phyloP scores from a whole-genome alignment of 2,797 vertebrate species.

The Balearica regulorum region DNA sequence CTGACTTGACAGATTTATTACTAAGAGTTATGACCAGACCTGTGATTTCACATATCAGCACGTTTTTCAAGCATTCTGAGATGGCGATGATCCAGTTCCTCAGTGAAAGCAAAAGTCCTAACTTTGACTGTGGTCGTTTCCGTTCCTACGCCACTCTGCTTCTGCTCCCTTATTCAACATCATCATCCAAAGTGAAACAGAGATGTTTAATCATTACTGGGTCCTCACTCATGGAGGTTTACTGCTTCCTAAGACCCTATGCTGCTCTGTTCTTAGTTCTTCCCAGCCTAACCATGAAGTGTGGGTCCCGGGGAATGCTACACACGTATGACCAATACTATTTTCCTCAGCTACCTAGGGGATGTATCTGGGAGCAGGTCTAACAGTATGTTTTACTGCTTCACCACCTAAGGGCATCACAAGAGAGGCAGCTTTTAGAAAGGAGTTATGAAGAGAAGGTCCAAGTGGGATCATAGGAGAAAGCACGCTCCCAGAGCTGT shows the following conservation, averaged over 20 bases:
- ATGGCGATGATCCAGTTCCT: not conserved
- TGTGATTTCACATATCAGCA: constrained; percentile 49
- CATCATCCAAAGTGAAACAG: not conserved
- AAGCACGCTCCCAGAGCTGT: not conserved
- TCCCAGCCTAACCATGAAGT: not conserved
- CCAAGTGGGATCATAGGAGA: not conserved
- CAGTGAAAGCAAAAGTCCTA: not conserved
- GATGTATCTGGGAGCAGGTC: not conserved
- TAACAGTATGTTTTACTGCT: not conserved
- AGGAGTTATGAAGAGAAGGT: not conserved
- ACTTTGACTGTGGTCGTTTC: not conserved
- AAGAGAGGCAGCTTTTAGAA: not conserved
- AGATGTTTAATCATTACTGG: not conserved
- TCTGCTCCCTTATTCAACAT: not conserved
- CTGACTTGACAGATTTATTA: constrained; percentile 55
- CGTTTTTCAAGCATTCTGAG: constrained; percentile 23
- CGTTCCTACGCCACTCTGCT: not conserved
- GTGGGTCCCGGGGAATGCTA: not conserved
- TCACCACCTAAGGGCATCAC: not conserved
- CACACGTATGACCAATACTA: not conserved
- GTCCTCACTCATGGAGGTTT: not conserved
- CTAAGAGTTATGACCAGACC: constrained; percentile 37
- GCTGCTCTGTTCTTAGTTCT: not conserved
- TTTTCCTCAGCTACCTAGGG: not conserved
- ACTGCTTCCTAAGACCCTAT: not conserved